Percentiles rank a stretch among this genome's conserved stretches.
Conservation (phyloP, 2,797 vertebrate species). For the Acanthopagrus latus region DNA sequence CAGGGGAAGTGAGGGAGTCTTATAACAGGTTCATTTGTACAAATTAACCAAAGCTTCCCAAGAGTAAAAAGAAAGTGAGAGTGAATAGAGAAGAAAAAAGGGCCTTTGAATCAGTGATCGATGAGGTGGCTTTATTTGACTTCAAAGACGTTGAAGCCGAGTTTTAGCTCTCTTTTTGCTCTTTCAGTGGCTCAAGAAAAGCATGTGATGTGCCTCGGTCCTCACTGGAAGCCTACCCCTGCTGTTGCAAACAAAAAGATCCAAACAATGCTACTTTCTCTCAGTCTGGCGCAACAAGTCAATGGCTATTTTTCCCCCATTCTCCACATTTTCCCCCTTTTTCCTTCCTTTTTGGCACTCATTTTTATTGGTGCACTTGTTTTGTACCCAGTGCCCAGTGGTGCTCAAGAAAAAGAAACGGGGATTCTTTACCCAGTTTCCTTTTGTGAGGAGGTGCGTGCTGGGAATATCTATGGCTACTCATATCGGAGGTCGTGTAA, state of each 20-base stretch:
- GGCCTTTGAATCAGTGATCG: constrained; percentile 92
- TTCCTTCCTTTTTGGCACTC: constrained; percentile 80
- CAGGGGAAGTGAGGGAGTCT: constrained; percentile 57
- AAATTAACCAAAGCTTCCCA: constrained; percentile 70
- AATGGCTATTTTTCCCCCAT: constrained; percentile 79
- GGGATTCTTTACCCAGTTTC: constrained; percentile 70
- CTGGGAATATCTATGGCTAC: constrained; percentile 88
- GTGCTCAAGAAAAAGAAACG: constrained; percentile 65
- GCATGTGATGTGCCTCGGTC: constrained; percentile 86
- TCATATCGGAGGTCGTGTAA: constrained; percentile 90
- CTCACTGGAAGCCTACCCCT: constrained; percentile 85
- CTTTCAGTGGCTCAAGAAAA: constrained; percentile 75
- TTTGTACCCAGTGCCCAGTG: constrained; percentile 79
- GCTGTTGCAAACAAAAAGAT: constrained; percentile 82
- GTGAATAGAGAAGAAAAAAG: constrained; percentile 62
- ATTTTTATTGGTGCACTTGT: constrained; percentile 84
- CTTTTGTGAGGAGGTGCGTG: constrained; percentile 80
- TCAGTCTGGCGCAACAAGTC: constrained; percentile 77
- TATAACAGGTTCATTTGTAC: constrained; percentile 76
- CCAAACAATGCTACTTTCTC: constrained; percentile 92
- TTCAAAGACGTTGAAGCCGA: constrained; percentile 87
- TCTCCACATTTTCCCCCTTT: constrained; percentile 85
- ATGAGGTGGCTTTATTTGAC: constrained; percentile 94
- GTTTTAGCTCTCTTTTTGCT: constrained; percentile 70
- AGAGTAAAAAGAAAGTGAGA: constrained; percentile 75